A percentile compares a stretch with the other conserved stretches of the same genome.
These are phyloP conservation scores for Rutpela maculata DNA, from an alignment of 2,888 invertebrate species.

Conservation along the genomic window DNA sequence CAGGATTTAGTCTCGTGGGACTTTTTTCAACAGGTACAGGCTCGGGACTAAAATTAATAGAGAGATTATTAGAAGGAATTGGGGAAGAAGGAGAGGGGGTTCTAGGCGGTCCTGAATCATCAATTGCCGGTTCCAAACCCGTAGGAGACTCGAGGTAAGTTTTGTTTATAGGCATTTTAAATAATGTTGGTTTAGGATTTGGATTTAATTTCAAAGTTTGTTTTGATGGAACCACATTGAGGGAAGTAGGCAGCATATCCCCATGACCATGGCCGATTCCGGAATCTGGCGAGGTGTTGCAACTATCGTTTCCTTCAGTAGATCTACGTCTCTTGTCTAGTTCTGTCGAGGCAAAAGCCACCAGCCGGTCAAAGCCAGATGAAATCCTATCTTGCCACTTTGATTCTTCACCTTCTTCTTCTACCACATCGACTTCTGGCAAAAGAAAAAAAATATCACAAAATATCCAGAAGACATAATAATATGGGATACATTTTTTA, in stretches of 20 bases:
- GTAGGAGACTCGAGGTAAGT: constrained; percentile 76
- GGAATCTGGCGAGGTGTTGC: constrained; percentile 91
- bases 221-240: constrained; percentile 69
- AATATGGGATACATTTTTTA: constrained; percentile 13
- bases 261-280: constrained; percentile 86
- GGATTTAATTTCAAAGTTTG: constrained; percentile 69
- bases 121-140: constrained; percentile 70
- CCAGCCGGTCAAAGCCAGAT: constrained; percentile 94
- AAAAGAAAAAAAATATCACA: constrained; percentile 35
- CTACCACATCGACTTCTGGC: constrained; percentile 78
- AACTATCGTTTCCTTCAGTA: constrained; percentile 84
- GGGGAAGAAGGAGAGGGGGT: constrained; percentile 78
- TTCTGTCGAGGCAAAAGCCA: constrained; percentile 94
- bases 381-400: constrained; percentile 96
- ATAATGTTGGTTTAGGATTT: constrained; percentile 69
- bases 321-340: constrained; percentile 90
- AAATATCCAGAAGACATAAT: not conserved
- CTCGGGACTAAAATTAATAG: constrained; percentile 68
- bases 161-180: constrained; percentile 72
- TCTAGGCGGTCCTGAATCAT: constrained; percentile 76
- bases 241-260: constrained; percentile 75
- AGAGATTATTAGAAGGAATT: constrained; percentile 69
- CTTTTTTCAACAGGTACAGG: constrained; percentile 66
- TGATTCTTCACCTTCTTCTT: constrained; percentile 85
- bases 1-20: constrained; percentile 74